phyloP scores from a whole-genome alignment of 23 tunicate genomes.

The Pegea sp. region DNA sequence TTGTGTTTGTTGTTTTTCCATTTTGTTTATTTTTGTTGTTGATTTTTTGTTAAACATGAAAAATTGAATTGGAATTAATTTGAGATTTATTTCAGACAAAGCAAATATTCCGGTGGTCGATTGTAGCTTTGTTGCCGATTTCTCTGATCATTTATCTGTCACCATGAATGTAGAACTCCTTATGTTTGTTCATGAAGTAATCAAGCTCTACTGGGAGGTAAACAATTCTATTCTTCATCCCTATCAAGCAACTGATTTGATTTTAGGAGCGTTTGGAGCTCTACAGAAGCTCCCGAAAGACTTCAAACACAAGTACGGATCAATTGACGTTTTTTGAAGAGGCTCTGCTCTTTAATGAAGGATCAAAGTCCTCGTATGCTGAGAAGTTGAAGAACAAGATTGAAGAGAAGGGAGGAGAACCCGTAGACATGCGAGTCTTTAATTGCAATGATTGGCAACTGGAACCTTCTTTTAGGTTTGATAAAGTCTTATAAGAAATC shows the following conservation, averaged over 20 bases:
- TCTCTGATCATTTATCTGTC: conserved; percentile 81
- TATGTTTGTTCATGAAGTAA: conserved; percentile 70
- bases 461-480: conserved; percentile 63
- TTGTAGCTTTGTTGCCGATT: conserved; percentile 72
- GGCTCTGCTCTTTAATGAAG: not conserved
- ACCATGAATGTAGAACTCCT: conserved; percentile 87
- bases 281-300: not conserved
- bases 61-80: not conserved
- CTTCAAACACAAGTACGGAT: not conserved
- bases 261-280: not conserved
- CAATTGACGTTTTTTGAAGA: not conserved
- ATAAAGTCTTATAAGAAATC: not conserved
- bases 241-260: not conserved
- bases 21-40: not conserved
- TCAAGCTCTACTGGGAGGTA: conserved; percentile 55
- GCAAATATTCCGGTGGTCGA: conserved; percentile 52
- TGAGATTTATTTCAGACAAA: conserved; percentile 5
- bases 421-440: conserved; percentile 58
- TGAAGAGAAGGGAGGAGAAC: conserved; percentile 11
- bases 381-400: not conserved
- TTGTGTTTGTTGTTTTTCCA: not conserved
- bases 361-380: not conserved
- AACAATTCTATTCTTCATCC: too few relatives aligned
- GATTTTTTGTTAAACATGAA: not conserved
- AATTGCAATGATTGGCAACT: conserved; percentile 95